Percentiles rank a stretch among this genome's conserved stretches.
Evolutionary conservation across 2,113 vertebrate species (phyloP).

Genomic region (Excalfactoria chinensis): DNA sequence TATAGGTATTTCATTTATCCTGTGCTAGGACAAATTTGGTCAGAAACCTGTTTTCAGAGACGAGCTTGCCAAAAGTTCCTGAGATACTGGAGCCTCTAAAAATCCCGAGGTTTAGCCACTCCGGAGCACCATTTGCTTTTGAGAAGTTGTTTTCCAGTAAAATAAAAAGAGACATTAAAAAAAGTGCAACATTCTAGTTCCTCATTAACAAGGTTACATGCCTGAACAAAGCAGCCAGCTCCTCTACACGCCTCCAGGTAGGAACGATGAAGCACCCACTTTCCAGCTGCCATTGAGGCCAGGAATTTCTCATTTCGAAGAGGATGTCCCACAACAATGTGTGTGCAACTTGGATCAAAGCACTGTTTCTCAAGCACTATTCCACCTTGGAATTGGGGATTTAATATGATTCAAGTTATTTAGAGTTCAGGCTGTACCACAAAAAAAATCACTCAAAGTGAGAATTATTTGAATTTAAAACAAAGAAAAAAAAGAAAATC

Average conservation of each 20-base stretch:
- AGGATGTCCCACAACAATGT: constrained; percentile 94
- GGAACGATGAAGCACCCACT: constrained; percentile 97
- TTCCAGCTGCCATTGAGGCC: constrained; percentile 95
- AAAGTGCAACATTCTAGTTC: neutral
- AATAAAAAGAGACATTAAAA: neutral
- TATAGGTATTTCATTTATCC: neutral
- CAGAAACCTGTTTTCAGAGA: neutral
- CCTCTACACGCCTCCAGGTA: constrained; percentile 92
- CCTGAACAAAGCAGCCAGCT: constrained; percentile 87
- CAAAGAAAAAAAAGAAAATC: neutral
- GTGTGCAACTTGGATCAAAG: constrained; percentile 93
- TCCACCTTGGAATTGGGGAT: constrained; percentile 81
- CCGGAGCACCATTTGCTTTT: neutral
- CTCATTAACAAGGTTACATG: constrained; percentile 1
- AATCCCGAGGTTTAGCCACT: neutral
- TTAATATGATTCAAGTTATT: neutral
- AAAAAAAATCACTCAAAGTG: neutral
- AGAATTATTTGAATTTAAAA: neutral
- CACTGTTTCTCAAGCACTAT: constrained; percentile 92
- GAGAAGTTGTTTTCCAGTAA: neutral
- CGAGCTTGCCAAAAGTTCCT: neutral
- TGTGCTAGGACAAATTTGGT: neutral
- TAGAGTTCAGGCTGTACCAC: neutral
- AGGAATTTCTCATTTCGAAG: constrained; percentile 97
- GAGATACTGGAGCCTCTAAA: neutral